These are phyloP conservation scores for Psittacula echo DNA, from an alignment of 2,797 vertebrate genomes.

Conservation along the genomic window DNA sequence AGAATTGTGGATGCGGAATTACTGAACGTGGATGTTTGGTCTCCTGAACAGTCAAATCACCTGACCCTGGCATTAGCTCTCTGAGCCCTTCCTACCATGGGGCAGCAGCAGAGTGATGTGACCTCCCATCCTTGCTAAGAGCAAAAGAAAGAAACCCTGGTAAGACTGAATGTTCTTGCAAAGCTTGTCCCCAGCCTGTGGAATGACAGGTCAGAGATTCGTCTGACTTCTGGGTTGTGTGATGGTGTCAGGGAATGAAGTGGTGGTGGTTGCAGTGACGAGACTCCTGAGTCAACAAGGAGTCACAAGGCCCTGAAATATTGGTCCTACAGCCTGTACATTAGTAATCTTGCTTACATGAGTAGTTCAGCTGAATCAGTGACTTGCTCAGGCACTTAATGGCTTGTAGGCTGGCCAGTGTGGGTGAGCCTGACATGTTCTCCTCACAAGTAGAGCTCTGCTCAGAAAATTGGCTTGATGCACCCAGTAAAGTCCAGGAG, in stretches of 20 bases:
- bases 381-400: not conserved
- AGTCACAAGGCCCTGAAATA: not conserved
- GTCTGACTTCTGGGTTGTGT: not conserved
- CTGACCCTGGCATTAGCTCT: not conserved
- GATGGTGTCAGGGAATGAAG: not conserved
- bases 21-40: not conserved
- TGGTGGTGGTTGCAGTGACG: not conserved
- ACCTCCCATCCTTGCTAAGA: not conserved
- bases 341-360: not conserved
- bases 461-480: not conserved
- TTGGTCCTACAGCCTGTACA: not conserved
- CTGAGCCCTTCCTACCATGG: not conserved
- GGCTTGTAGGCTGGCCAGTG: not conserved
- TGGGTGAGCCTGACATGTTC: not conserved
- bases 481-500: not conserved
- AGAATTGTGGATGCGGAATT: not conserved
- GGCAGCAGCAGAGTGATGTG: not conserved
- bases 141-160: not conserved
- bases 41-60: too few species aligned
- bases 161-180: not conserved
- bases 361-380: conserved; percentile 1
- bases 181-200: not conserved
- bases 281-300: not conserved
- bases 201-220: not conserved
- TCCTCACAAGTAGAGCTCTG: not conserved